Evolutionary conservation across 2,888 invertebrate genomes (phyloP), one percentile per base, ranked within the genome.

Genomic region (Drosophila nr. perissopoda): DNA sequence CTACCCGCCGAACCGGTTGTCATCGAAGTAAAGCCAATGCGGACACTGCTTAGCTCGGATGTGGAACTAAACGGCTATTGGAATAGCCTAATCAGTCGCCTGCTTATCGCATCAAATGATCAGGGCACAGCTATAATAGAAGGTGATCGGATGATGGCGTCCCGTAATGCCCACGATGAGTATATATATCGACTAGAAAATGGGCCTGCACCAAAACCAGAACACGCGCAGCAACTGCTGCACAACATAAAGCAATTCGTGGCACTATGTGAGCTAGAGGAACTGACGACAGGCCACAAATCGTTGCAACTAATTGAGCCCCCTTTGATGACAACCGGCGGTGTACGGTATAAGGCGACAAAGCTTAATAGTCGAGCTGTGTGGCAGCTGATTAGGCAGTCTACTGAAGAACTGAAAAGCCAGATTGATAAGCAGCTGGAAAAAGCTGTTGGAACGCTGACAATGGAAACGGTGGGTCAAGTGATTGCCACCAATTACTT

Each of bases 31-130:
- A 63, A 68, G 11, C 66, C 76, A 1, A 6, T 51, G 16, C 7
- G 36, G 13, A 64, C 40, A 1, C 54, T 64, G 29, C 16, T 82
- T 0, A 63, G 80, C 49, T 69, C 73, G 29, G 91, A 90, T 67
- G 69, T 89, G 33, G 78, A 66, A 33, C 60, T 90, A 18, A 81
- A 81, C 53, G 72, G 79, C 7, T 79, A 82, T 45, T 91, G 90
- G 89, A 89, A 76, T 51, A 64, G 38, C 10, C 56, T 82, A 3
- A 79, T 90, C 5, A 86, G 66, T 67, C 74, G 74, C 0, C 66
- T 78, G n/a, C 65, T 84, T 27, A 69, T 79, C 6, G 70, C 67
- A 6, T 51, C 61, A 25, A 54, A 60, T 16, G n/a, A 56, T 7
- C 31, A 48, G 18, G 33, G 29, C 0, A 16, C 33, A 7, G 27